Evolutionary conservation across 2,113 vertebrate species (phyloP), one percentile per base, ranked within the genome.

Genomic region (Acrocephalus kingi): DNA sequence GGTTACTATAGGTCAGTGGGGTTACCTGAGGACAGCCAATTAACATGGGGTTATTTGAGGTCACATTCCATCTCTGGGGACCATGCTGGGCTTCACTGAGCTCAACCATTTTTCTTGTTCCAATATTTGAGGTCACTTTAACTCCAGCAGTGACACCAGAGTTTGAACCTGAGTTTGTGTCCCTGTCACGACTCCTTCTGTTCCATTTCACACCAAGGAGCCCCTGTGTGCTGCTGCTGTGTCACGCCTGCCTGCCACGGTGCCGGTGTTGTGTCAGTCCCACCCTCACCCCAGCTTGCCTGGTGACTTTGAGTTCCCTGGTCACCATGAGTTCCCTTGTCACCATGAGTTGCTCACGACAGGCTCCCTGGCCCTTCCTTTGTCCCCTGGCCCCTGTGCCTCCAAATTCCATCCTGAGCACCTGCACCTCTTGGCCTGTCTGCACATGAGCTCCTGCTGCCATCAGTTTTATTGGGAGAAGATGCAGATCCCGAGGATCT

Each of bases 31-130:
- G 43, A 25, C 72, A 52, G 18, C 43, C 45, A 59, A 6, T 72
- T 45, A 45, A 4, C 31, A 13, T 11, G 33, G 27, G 5, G 14
- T 55, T 4, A 13, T 18, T 13, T 23, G 43, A 20, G 22, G 37
- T 20, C 37, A 1, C 0, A 0, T 27, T 59, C 61, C 61, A 39
- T 16, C 45, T 59, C 22, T 9, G 10, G 14, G 7, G 10, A 21
- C 37, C 8, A 0, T 17, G 23, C 18, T 89, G 37, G 11, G 33
- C 62, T 68, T 17, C 6, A 3, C 1, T 30, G 77, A 39, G 13
- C 24, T 46, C 33, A 14, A 0, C 9, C 37, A 9, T 37, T 45
- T 33, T 1, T 24, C 9, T 30, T n/a, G 7, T 45, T 45, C 31
- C 31, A 15, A 8, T 37, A 2, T 54, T 30, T 39, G 48, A 46